Conservation (phyloP, 1,140 invertebrate genomes). For the Drosophila oshimai region DNA sequence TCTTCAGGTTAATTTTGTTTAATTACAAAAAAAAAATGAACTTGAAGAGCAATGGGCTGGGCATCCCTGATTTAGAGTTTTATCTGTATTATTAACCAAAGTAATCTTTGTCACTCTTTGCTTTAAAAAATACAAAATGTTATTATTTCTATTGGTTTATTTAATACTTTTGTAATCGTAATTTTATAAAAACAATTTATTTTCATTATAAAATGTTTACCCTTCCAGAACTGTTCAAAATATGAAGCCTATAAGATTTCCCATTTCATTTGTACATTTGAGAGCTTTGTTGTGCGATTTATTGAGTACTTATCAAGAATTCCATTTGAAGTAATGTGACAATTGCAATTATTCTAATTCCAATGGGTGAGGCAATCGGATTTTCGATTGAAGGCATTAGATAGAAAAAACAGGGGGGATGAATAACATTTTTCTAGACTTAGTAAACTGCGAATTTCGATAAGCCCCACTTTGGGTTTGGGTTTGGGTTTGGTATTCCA, state of each 20-base stretch:
- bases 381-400: slow-evolving; percentile 20
- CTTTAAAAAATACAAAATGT: background rate
- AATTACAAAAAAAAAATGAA: no score
- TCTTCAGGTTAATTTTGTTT: no score
- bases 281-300: background rate
- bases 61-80: no score
- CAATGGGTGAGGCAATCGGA: slow-evolving; percentile 19
- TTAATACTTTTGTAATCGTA: no score
- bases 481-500: slow-evolving; percentile 9
- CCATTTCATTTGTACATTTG: background rate
- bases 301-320: slow-evolving; percentile 9
- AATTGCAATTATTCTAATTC: slow-evolving; percentile 13
- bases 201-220: no score
- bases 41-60: no score
- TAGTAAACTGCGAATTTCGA: slow-evolving; percentile 45
- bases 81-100: no score
- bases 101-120: background rate
- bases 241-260: background rate
- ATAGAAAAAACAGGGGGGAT: slow-evolving; percentile 2
- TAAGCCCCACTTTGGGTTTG: slow-evolving; percentile 23
- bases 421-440: slow-evolving; percentile 42
- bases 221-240: background rate
- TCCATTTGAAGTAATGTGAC: slow-evolving; percentile 22
- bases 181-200: no score
- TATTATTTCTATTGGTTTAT: no score